Conservation (phyloP, 2,113 vertebrate genomes). For the Seriola dumerili region DNA sequence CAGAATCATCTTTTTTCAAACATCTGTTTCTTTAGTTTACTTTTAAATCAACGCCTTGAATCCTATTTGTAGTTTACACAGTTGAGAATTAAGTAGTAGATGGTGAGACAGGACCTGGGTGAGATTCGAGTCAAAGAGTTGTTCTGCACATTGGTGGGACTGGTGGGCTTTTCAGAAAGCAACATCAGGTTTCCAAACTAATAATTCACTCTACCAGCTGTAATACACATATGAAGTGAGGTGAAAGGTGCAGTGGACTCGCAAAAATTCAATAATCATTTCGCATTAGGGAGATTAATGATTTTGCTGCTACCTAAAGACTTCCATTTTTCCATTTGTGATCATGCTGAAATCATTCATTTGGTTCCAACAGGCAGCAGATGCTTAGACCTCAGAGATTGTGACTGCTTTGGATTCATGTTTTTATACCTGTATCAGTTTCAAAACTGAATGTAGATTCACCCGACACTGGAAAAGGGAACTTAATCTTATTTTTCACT, state of each 20-base stretch:
- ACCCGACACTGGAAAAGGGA: background rate
- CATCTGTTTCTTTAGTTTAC: background rate
- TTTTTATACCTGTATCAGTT: slow-evolving; percentile 19
- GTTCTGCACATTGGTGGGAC: background rate
- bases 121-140: background rate
- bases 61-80: background rate
- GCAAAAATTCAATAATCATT: slow-evolving; percentile 9
- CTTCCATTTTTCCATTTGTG: slow-evolving; percentile 30
- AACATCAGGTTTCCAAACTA: slow-evolving; percentile 1
- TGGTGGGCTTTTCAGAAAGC: slow-evolving; percentile 6
- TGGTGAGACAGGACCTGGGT: no score
- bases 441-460: background rate
- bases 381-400: slow-evolving; percentile 41
- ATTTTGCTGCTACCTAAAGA: slow-evolving; percentile 27
- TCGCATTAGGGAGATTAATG: slow-evolving; percentile 28
- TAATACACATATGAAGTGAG: background rate
- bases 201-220: background rate
- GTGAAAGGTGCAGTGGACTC: slow-evolving; percentile 19
- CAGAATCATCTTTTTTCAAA: background rate
- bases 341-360: slow-evolving; percentile 24
- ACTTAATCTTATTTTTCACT: background rate
- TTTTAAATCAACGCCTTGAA: background rate
- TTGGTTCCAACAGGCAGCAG: slow-evolving; percentile 27
- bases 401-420: slow-evolving; percentile 23
- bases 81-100: background rate